Conservation (phyloP, 2,797 vertebrate genomes). For the Ammospiza maritima region DNA sequence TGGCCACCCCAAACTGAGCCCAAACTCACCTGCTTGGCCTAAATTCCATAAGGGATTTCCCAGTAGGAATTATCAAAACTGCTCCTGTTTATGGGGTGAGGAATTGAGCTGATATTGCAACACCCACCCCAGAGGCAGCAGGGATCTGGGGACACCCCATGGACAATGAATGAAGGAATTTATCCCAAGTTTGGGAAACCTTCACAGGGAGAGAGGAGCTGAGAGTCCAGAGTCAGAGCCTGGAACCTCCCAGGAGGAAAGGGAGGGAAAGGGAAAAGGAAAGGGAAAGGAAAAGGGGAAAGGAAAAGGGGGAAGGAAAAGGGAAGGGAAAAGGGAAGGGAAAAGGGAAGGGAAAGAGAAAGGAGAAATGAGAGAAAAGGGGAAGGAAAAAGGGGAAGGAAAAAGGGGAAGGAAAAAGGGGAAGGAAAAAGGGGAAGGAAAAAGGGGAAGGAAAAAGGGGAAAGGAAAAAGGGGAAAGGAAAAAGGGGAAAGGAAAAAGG, state of each 20-base stretch:
- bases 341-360: too few relatives aligned
- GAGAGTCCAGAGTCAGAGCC: not conserved
- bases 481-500: too few relatives aligned
- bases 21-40: not conserved
- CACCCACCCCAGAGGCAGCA: not conserved
- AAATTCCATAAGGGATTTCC: not conserved
- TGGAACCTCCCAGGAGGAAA: not conserved
- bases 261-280: not conserved
- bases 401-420: too few relatives aligned
- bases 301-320: too few relatives aligned
- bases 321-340: too few relatives aligned
- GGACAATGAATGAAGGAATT: not conserved
- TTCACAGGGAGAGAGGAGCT: not conserved
- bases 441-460: too few relatives aligned
- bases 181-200: too few relatives aligned
- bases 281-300: too few relatives aligned
- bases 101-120: not conserved
- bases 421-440: too few relatives aligned
- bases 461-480: too few relatives aligned
- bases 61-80: not conserved
- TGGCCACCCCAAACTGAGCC: not conserved
- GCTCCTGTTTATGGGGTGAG: not conserved
- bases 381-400: too few relatives aligned
- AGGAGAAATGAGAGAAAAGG: accelerated
- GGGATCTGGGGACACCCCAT: not conserved